Evolutionary conservation across 2,113 vertebrate genomes (phyloP).

Genomic region (Rhabdomys dilectus): DNA sequence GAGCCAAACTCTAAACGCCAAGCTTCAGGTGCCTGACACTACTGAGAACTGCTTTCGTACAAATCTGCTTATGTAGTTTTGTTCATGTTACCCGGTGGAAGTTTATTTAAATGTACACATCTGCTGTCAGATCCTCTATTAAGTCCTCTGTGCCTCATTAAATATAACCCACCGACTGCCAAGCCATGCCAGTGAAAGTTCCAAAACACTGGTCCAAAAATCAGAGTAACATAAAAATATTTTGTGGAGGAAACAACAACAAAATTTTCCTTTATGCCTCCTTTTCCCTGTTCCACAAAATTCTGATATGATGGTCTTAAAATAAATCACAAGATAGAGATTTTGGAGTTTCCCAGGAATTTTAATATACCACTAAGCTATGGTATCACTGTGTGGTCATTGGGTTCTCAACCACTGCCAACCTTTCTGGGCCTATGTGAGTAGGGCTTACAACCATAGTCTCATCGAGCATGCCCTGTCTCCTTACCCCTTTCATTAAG

Average conservation of each 20-base stretch:
- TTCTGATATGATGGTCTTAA: background rate
- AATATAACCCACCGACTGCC: background rate
- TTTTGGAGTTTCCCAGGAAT: background rate
- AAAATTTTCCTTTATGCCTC: background rate
- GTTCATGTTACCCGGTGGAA: constrained; percentile 13
- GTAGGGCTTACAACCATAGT: background rate
- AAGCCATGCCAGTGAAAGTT: background rate
- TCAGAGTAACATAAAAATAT: background rate
- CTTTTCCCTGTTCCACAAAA: background rate
- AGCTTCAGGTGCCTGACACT: background rate
- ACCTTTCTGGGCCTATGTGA: background rate
- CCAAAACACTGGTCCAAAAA: background rate
- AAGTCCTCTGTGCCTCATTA: background rate
- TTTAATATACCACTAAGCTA: background rate
- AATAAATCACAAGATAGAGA: background rate
- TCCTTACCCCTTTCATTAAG: background rate
- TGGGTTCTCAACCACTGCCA: background rate
- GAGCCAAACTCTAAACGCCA: background rate
- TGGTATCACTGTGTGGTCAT: background rate
- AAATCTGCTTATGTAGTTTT: background rate
- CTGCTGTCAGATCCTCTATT: background rate
- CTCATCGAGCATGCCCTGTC: background rate
- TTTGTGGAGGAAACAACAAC: background rate
- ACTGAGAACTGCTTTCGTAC: constrained; percentile 23
- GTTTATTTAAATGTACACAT: background rate